Percentiles rank a stretch among this genome's conserved stretches.
Conservation (phyloP, 2,797 vertebrate genomes). For the Chrosomus eos region DNA sequence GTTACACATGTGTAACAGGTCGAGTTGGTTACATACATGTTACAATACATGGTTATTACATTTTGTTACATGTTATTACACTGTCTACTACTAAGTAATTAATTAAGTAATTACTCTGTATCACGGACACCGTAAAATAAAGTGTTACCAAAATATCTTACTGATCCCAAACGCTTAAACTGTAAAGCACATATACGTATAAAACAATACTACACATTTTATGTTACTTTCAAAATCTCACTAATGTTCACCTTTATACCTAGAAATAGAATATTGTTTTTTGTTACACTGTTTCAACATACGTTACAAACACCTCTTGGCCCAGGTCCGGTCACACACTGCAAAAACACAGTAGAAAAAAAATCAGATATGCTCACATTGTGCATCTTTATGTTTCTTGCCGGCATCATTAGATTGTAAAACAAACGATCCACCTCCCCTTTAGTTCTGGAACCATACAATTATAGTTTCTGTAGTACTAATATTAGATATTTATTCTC, state of each 20-base stretch:
- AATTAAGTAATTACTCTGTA: too few species aligned
- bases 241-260: not conserved
- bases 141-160: not conserved
- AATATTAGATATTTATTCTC: not conserved
- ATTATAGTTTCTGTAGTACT: too few species aligned
- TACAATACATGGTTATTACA: too few species aligned
- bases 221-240: not conserved
- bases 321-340: not conserved
- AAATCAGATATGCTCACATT: not conserved
- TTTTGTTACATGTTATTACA: too few species aligned
- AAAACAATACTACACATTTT: not conserved
- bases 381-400: not conserved
- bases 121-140: too few species aligned
- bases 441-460: too few species aligned
- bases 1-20: too few species aligned
- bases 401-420: not conserved
- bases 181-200: not conserved
- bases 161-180: too few species aligned
- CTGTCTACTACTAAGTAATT: too few species aligned
- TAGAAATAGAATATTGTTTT: not conserved
- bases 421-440: too few species aligned
- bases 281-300: not conserved
- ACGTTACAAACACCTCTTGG: not conserved
- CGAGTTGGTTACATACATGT: too few species aligned
- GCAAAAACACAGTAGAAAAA: not conserved